Conservation (phyloP, 2,113 vertebrate genomes). For the Datnioides undecimradiatus region DNA sequence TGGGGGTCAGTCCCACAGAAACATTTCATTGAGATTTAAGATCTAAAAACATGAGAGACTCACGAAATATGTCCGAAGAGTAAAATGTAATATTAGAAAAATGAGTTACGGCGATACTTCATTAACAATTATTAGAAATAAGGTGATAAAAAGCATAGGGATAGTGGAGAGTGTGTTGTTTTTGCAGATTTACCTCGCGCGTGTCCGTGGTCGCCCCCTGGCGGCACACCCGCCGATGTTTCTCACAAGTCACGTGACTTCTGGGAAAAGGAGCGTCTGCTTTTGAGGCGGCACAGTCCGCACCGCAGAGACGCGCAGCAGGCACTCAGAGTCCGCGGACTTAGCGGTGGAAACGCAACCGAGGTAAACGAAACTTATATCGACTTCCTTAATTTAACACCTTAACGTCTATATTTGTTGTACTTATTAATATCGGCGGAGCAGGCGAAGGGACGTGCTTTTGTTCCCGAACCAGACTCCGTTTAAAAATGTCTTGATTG, state of each 20-base stretch:
- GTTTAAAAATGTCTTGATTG: background rate
- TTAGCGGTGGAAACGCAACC: conserved; percentile 33
- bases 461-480: background rate
- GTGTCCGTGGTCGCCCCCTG: conserved; percentile 55
- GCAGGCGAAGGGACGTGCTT: no score
- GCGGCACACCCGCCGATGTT: accelerated
- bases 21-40: background rate
- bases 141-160: no score
- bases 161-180: no score
- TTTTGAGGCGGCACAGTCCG: no score
- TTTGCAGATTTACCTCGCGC: no score
- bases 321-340: background rate
- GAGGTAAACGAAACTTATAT: conserved; percentile 72
- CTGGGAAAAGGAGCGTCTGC: conserved; percentile 75
- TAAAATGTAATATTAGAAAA: background rate
- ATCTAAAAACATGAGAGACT: background rate
- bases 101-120: no score
- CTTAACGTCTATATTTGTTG: background rate
- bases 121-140: no score
- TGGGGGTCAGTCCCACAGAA: background rate
- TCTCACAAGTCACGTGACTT: conserved; percentile 86
- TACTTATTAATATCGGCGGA: background rate
- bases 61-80: background rate
- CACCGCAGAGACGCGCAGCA: no score
- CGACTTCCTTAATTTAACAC: conserved; percentile 38